phyloP scores from a whole-genome alignment of 2,797 vertebrate genomes.

The Epinephelus malabaricus region DNA sequence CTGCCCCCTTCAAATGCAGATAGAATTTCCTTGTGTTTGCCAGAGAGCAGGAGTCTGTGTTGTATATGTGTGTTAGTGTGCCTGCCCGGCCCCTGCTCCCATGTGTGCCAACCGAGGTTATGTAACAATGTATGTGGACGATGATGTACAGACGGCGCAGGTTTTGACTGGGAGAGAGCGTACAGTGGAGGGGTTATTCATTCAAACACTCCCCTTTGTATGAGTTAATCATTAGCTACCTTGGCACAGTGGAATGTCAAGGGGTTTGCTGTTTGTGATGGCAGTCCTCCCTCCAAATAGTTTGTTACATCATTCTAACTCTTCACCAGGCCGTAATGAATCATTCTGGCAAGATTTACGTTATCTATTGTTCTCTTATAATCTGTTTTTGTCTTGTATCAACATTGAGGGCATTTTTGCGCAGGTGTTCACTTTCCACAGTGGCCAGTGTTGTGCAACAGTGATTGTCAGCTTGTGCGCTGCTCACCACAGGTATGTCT shows the following conservation, averaged over 20 bases:
- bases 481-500: constrained; percentile 79
- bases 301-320: constrained; percentile 29
- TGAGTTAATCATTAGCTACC: constrained; percentile 76
- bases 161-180: background rate
- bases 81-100: constrained; percentile 42
- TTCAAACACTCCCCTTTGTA: constrained; percentile 50
- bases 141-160: constrained; percentile 43
- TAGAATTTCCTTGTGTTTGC: constrained; percentile 73
- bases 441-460: constrained; percentile 65
- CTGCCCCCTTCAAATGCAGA: constrained; percentile 66
- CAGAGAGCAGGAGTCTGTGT: constrained; percentile 44
- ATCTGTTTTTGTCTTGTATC: constrained; percentile 35
- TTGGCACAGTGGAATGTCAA: constrained; percentile 54
- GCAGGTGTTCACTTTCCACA: constrained; percentile 57
- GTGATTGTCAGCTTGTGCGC: constrained; percentile 54
- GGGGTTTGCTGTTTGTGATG: constrained; percentile 45
- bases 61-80: constrained; percentile 46
- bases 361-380: constrained; percentile 17
- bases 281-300: constrained; percentile 33
- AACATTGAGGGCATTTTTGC: constrained; percentile 42
- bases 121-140: constrained; percentile 58
- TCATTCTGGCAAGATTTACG: constrained; percentile 12
- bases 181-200: constrained; percentile 45
- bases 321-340: background rate
- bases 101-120: constrained; percentile 47